A percentile compares a stretch with the other conserved stretches of the same genome.
Evolutionary conservation across 2,888 invertebrate species (phyloP).

Genomic region (Clusia tigrina): DNA sequence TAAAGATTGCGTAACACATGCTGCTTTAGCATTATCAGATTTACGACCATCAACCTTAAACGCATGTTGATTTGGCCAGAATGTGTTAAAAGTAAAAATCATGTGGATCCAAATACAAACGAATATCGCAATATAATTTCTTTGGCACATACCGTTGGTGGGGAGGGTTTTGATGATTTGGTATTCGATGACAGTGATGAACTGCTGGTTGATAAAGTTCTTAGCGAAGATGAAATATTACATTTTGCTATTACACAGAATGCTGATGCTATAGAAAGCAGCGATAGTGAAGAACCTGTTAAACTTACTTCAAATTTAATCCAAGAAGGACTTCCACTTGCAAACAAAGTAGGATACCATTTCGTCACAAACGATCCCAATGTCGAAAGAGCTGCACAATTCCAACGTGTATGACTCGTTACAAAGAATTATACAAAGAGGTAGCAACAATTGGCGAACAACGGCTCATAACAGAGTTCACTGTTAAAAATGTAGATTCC

Average conservation of each 20-base stretch:
- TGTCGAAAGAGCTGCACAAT: conserved; percentile 41
- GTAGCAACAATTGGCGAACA: too few relatives aligned
- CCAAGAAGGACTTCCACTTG: conserved; percentile 42
- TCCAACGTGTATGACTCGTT: too few relatives aligned
- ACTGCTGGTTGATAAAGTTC: conserved; percentile 39
- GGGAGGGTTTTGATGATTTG: conserved; percentile 45
- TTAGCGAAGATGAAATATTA: conserved; percentile 42
- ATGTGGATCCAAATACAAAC: conserved; percentile 36
- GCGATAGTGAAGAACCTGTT: conserved; percentile 35
- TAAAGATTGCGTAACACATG: conserved; percentile 38
- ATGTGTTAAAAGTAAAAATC: conserved; percentile 43
- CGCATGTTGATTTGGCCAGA: conserved; percentile 42
- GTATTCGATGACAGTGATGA: conserved; percentile 39
- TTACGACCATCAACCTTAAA: conserved; percentile 40
- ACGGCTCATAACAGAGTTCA: too few relatives aligned
- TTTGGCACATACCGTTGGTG: conserved; percentile 41
- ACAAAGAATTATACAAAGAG: too few relatives aligned
- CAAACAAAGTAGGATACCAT: conserved; percentile 42
- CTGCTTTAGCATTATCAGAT: conserved; percentile 34
- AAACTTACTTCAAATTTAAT: conserved; percentile 36
- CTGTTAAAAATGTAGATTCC: too few relatives aligned
- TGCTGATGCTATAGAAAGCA: conserved; percentile 30
- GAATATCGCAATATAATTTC: conserved; percentile 39
- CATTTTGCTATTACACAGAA: conserved; percentile 30
- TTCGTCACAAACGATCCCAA: conserved; percentile 40